These are phyloP conservation scores for Zophobas morio DNA, from an alignment of 1,140 invertebrate genomes.

Conservation along the genomic window DNA sequence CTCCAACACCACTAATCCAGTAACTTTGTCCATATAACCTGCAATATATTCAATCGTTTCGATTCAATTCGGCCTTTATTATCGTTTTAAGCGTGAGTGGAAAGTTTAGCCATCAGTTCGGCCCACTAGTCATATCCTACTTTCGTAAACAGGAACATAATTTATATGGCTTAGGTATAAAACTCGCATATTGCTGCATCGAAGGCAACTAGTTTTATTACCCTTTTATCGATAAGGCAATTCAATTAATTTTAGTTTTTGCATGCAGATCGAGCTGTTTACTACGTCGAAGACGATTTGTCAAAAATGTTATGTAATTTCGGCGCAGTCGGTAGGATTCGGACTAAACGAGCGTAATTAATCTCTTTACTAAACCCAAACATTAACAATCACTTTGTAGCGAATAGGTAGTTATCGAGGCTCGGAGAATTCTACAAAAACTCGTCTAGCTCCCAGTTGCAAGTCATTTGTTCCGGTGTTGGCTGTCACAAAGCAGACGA, in stretches of 20 bases:
- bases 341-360: too few species aligned
- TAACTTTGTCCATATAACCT: constrained; percentile 53
- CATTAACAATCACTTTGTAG: not conserved
- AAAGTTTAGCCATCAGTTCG: constrained; percentile 26
- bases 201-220: constrained; percentile 20
- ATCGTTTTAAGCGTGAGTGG: constrained; percentile 25
- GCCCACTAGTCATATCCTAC: constrained; percentile 9
- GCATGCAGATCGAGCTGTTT: constrained; percentile 8
- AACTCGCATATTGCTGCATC: constrained; percentile 15
- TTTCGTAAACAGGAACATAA: constrained; percentile 42
- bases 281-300: not conserved
- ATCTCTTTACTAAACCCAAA: too few species aligned
- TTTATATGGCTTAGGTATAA: constrained; percentile 35
- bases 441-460: constrained; percentile 28
- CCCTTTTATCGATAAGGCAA: constrained; percentile 3
- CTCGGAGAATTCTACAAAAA: constrained; percentile 27
- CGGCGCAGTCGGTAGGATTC: too few species aligned
- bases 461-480: constrained; percentile 42
- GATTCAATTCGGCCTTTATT: constrained; percentile 39
- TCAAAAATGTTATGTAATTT: too few species aligned
- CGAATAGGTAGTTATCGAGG: constrained; percentile 1
- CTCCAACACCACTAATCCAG: constrained; percentile 51
- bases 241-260: constrained; percentile 25
- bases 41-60: constrained; percentile 40
- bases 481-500: constrained; percentile 27